Conservation (phyloP, 2,888 invertebrate species). For the Thyatira batis region DNA sequence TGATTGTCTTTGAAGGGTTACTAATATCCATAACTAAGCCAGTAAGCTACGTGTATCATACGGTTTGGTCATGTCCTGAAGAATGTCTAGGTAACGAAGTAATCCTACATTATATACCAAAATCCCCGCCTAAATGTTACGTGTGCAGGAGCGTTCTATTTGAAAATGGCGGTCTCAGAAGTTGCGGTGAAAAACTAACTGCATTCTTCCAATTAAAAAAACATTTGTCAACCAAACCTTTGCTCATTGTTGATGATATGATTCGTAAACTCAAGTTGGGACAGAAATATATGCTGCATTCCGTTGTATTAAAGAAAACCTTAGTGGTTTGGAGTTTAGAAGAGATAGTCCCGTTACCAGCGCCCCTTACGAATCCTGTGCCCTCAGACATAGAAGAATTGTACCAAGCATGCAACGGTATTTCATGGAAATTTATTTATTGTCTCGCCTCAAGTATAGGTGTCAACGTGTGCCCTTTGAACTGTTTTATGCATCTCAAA, state of each 20-base stretch:
- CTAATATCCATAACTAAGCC: slow-evolving; percentile 58
- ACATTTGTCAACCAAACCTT: slow-evolving; percentile 40
- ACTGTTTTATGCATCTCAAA: slow-evolving; percentile 71
- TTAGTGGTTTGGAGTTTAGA: slow-evolving; percentile 59
- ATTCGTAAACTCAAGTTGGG: slow-evolving; percentile 55
- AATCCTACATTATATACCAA: slow-evolving; percentile 63
- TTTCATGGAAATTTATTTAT: slow-evolving; percentile 72
- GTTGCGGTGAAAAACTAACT: slow-evolving; percentile 65
- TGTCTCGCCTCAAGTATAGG: slow-evolving; percentile 69
- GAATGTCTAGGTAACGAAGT: slow-evolving; percentile 71
- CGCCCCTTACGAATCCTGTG: slow-evolving; percentile 46
- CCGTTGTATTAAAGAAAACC: slow-evolving; percentile 50
- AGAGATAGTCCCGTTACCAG: slow-evolving; percentile 36
- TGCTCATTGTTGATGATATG: slow-evolving; percentile 60
- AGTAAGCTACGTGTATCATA: slow-evolving; percentile 60
- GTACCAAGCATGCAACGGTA: slow-evolving; percentile 48
- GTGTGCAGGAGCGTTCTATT: slow-evolving; percentile 60
- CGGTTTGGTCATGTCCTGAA: slow-evolving; percentile 76
- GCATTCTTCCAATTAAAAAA: slow-evolving; percentile 52
- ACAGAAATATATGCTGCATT: slow-evolving; percentile 45
- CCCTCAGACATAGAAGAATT: slow-evolving; percentile 56
- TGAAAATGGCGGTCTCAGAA: slow-evolving; percentile 67
- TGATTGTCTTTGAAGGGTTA: slow-evolving; percentile 52
- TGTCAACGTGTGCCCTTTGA: slow-evolving; percentile 57
- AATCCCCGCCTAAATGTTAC: slow-evolving; percentile 62